These are phyloP conservation scores for Rhynchotus rufescens DNA, from an alignment of 2,797 vertebrate species.

Conservation along the genomic window DNA sequence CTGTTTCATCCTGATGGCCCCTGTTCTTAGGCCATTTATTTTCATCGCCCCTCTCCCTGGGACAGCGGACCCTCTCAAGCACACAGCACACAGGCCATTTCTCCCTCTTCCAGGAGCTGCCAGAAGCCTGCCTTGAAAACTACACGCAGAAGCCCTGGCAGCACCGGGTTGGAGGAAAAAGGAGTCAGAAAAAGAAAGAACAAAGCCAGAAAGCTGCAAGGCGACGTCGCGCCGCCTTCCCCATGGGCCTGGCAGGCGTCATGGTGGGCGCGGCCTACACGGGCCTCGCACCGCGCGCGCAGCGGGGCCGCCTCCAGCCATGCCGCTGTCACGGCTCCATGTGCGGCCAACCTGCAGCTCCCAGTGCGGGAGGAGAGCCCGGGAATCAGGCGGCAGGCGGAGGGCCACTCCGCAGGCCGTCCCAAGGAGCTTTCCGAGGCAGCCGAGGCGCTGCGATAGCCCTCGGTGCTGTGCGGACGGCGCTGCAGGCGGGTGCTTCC, in stretches of 20 bases:
- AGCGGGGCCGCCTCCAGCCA: neutral
- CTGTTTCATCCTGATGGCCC: neutral
- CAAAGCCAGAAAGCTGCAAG: neutral
- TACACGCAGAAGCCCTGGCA: neutral
- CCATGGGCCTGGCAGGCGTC: constrained; percentile 11
- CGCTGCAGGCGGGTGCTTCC: neutral
- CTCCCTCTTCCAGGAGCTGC: neutral
- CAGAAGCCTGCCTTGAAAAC: neutral
- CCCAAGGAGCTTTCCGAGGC: too few relatives aligned
- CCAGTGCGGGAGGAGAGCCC: too few relatives aligned
- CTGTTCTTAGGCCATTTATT: neutral
- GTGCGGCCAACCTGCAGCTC: too few relatives aligned
- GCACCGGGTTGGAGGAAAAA: neutral
- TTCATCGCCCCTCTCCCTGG: neutral
- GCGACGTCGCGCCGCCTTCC: neutral
- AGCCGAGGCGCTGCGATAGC: neutral
- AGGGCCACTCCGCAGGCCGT: too few relatives aligned
- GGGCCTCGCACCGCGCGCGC: neutral
- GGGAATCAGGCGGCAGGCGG: too few relatives aligned
- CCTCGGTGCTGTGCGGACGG: neutral
- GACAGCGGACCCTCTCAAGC: neutral
- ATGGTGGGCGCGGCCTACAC: neutral
- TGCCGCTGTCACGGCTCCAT: too few relatives aligned
- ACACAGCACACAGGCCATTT: accelerated
- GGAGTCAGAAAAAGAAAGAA: accelerated